Evolutionary conservation across 1,140 invertebrate species (phyloP), one percentile per base, ranked within the genome.

Genomic region (Chironomus striatipennis): DNA sequence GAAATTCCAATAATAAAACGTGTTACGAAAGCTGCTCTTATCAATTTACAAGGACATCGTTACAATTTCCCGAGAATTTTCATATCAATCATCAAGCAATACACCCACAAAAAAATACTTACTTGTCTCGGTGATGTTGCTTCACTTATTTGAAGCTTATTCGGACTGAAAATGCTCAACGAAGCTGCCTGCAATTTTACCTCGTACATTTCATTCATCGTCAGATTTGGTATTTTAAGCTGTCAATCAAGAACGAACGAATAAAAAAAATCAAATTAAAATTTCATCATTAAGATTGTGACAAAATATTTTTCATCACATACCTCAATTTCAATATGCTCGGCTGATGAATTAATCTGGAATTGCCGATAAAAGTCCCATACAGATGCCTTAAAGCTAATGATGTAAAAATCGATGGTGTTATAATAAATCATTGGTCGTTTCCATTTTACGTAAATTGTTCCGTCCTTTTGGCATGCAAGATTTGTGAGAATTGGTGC

Each of bases 401-500:
- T 88, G 79, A 90, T 90, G 81, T 94, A 95, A 78, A 88, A 89
- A 83, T 95, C 91, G 75, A 95, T 87, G 7, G 88, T 87, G 78
- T 90, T 90, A 82, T 89, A 90, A 80, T 88, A 92, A 75, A 86
- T 85, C 42, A 85, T 82, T 2, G 93, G 93, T 77, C 90, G 85
- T 73, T 89, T 87, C 93, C 93, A 96, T 77, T 93, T 90, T 21
- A 96, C 83, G 79, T 88, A 91, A 10, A 95, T 85, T 15, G 90
- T 88, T 76, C 92, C 90, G 76, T 90, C 85, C 42, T 86, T 84
- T 77, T 93, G 88, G 80, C 94, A 96, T 10, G 91, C 92, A n/a
- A 95, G 81, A 82, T 95, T 95, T n/a, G 91, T 81, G 79, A 96
- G 90, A 76, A 86, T 81, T 0, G 94, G 94, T 3, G 92, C 85